Percentiles rank a stretch among this genome's conserved stretches.
phyloP scores from a whole-genome alignment of 2,797 vertebrate species.

The Graptemys geographica region DNA sequence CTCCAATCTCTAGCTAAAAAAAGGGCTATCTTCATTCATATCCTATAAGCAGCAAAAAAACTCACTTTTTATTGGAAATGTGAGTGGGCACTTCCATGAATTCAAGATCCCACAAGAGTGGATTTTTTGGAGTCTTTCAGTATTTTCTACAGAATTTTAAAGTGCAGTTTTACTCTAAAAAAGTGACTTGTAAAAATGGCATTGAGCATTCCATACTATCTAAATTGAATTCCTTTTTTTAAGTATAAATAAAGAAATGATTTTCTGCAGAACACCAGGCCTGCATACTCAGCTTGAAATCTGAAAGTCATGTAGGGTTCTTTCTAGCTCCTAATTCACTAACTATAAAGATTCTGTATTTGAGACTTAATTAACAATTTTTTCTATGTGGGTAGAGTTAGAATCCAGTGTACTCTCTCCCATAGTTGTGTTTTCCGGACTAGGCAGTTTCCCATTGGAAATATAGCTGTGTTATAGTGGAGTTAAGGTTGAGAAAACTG shows the following conservation, averaged over 20 bases:
- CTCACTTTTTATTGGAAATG: background rate
- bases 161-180: background rate
- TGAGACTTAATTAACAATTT: background rate
- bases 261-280: background rate
- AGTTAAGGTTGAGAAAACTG: background rate
- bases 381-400: background rate
- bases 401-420: background rate
- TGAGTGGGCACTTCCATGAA: background rate
- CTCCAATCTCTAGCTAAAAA: background rate
- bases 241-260: background rate
- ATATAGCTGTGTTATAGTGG: background rate
- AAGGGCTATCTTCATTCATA: background rate
- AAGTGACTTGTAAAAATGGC: background rate
- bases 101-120: background rate
- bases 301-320: background rate
- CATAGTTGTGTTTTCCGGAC: background rate
- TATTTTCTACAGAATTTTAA: background rate
- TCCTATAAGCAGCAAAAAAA: background rate
- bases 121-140: background rate
- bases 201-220: background rate
- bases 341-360: background rate
- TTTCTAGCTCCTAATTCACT: background rate
- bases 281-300: background rate
- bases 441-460: background rate
- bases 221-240: background rate